A percentile compares a stretch with the other conserved stretches of the same genome.
These are phyloP conservation scores for Brachyhypopomus occidentalis DNA, from an alignment of 2,113 vertebrate species.

Conservation along the genomic window DNA sequence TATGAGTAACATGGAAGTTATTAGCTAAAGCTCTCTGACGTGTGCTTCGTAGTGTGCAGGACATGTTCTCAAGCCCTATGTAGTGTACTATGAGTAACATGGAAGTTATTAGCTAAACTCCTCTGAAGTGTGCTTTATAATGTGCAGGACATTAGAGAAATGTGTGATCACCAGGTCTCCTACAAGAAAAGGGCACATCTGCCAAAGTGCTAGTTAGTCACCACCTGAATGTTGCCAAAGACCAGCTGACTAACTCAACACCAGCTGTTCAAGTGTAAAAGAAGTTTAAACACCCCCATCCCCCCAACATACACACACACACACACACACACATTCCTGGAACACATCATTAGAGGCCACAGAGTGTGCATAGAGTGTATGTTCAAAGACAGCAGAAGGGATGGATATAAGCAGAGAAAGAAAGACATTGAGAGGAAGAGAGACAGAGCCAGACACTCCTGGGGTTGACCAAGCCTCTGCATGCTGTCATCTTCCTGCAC, in stretches of 20 bases:
- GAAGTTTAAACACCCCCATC: not conserved
- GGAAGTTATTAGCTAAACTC: not conserved
- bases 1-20: not conserved
- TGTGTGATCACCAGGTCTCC: conserved; percentile 18
- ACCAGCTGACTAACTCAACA: conserved; percentile 28
- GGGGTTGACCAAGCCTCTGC: not conserved
- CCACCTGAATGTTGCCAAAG: conserved; percentile 43
- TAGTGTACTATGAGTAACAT: too few relatives aligned
- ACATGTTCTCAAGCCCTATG: too few relatives aligned
- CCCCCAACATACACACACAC: conserved; percentile 27
- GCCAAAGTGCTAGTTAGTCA: conserved; percentile 38
- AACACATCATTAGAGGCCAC: conserved; percentile 30
- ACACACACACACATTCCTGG: conserved; percentile 29
- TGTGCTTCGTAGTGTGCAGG: not conserved
- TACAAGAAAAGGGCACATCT: conserved; percentile 54
- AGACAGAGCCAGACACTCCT: not conserved
- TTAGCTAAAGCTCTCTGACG: not conserved
- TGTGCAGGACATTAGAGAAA: not conserved
- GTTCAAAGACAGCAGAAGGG: not conserved
- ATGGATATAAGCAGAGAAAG: not conserved
- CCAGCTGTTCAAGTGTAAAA: conserved; percentile 42
- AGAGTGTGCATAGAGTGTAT: not conserved
- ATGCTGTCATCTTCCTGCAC: conserved; percentile 15
- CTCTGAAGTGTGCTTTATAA: not conserved
- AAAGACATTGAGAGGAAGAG: not conserved